Conservation (phyloP, 2,113 vertebrate species). For the Dendropsophus ebraccatus region DNA sequence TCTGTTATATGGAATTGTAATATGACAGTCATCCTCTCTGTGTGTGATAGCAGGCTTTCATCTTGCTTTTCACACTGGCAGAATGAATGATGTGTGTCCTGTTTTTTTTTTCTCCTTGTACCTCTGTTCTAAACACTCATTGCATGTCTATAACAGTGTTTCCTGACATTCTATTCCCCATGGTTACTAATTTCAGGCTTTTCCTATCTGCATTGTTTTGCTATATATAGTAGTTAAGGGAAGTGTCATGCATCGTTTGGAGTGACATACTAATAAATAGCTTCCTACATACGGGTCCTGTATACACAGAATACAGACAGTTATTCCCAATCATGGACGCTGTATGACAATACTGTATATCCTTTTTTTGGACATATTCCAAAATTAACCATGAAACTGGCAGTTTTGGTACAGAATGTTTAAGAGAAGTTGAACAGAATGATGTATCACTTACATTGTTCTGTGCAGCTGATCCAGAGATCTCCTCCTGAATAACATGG, state of each 20-base stretch:
- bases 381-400: background rate
- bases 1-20: background rate
- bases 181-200: conserved; percentile 1
- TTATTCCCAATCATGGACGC: background rate
- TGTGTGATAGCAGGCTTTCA: background rate
- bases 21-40: background rate
- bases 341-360: background rate
- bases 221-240: background rate
- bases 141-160: conserved; percentile 27
- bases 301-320: background rate
- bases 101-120: conserved; percentile 20
- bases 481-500: too few relatives aligned
- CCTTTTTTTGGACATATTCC: background rate
- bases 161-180: background rate
- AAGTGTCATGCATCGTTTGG: background rate
- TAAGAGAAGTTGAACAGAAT: too few relatives aligned
- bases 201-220: background rate
- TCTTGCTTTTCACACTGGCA: background rate
- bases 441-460: too few relatives aligned
- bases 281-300: background rate
- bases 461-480: too few relatives aligned
- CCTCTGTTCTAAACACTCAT: conserved; percentile 26
- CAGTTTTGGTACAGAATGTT: too few relatives aligned
- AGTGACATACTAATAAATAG: background rate
- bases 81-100: background rate